phyloP scores from a whole-genome alignment of 37 sponge, comb jelly and placozoan species.

The Tethya wilhelma region DNA sequence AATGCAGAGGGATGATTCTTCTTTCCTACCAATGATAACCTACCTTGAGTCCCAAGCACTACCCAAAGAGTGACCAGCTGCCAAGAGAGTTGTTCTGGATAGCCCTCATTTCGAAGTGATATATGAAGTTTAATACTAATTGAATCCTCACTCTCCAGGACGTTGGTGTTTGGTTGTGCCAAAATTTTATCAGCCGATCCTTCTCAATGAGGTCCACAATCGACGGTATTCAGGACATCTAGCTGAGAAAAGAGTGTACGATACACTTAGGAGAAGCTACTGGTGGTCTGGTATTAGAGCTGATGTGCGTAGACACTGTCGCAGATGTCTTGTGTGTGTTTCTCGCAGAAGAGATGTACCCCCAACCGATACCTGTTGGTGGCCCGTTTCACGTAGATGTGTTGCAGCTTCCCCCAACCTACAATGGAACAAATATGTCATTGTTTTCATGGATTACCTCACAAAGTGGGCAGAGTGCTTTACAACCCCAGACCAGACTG shows the following conservation, averaged over 20 bases:
- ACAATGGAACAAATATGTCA: conserved; percentile 7
- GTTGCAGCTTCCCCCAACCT: neutral
- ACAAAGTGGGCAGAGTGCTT: conserved; percentile 24
- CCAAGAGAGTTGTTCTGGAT: too few species aligned
- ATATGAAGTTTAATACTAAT: too few species aligned
- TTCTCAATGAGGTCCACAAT: conserved; percentile 14
- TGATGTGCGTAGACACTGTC: conserved; percentile 19
- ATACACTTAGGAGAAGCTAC: conserved; percentile 7
- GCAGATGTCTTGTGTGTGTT: conserved; percentile 36
- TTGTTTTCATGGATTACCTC: too few species aligned
- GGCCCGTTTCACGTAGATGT: conserved; percentile 12
- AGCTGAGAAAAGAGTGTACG: conserved; percentile 10
- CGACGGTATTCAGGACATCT: conserved; percentile 38
- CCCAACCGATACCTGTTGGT: neutral
- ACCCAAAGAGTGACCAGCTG: too few species aligned
- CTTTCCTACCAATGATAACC: too few species aligned
- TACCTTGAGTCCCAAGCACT: too few species aligned
- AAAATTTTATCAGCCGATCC: neutral
- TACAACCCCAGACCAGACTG: neutral
- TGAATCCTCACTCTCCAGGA: too few species aligned
- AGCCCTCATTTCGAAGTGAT: too few species aligned
- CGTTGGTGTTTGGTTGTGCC: conserved; percentile 23
- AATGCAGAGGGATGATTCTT: too few species aligned
- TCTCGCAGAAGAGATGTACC: conserved; percentile 7
- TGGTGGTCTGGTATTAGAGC: conserved; percentile 53